These are phyloP conservation scores for Noctua comes DNA, from an alignment of 2,888 invertebrate genomes.

Conservation along the genomic window DNA sequence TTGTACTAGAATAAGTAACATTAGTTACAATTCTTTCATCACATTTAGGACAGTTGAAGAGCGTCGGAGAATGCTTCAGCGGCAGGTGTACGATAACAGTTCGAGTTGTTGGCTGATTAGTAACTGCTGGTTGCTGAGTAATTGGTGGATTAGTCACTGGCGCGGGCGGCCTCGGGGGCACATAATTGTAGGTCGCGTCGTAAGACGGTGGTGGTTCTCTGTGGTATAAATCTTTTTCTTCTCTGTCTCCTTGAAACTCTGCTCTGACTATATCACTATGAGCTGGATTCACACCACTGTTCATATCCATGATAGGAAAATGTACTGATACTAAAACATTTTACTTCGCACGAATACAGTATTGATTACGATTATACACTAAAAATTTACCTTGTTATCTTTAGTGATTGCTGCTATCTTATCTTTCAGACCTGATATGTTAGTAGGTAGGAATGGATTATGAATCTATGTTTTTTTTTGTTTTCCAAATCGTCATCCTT, in stretches of 20 bases:
- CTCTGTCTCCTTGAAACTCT: slow-evolving; percentile 64
- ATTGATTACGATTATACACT: slow-evolving; percentile 70
- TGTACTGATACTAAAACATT: slow-evolving; percentile 50
- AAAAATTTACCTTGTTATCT: slow-evolving; percentile 71
- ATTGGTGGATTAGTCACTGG: slow-evolving; percentile 69
- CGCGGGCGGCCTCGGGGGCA: slow-evolving; percentile 51
- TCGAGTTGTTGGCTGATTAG: slow-evolving; percentile 74
- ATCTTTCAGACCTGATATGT: slow-evolving; percentile 77
- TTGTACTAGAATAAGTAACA: slow-evolving; percentile 82
- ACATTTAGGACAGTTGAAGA: slow-evolving; percentile 80
- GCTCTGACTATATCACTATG: slow-evolving; percentile 63
- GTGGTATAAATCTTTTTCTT: slow-evolving; percentile 65
- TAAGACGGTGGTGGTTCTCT: slow-evolving; percentile 84
- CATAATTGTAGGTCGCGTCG: slow-evolving; percentile 55
- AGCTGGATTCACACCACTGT: slow-evolving; percentile 67
- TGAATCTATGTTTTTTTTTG: slow-evolving; percentile 37
- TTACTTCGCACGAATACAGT: slow-evolving; percentile 64
- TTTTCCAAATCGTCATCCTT: slow-evolving; percentile 32
- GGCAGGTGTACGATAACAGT: slow-evolving; percentile 78
- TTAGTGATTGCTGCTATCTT: slow-evolving; percentile 73
- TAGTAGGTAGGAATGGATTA: slow-evolving; percentile 50
- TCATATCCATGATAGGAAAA: slow-evolving; percentile 69
- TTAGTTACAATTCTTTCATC: slow-evolving; percentile 79
- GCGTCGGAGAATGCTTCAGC: slow-evolving; percentile 76
- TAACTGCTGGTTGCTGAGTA: slow-evolving; percentile 68